These are phyloP conservation scores for Bombyx mori DNA, from an alignment of 1,140 invertebrate genomes.

Conservation along the genomic window DNA sequence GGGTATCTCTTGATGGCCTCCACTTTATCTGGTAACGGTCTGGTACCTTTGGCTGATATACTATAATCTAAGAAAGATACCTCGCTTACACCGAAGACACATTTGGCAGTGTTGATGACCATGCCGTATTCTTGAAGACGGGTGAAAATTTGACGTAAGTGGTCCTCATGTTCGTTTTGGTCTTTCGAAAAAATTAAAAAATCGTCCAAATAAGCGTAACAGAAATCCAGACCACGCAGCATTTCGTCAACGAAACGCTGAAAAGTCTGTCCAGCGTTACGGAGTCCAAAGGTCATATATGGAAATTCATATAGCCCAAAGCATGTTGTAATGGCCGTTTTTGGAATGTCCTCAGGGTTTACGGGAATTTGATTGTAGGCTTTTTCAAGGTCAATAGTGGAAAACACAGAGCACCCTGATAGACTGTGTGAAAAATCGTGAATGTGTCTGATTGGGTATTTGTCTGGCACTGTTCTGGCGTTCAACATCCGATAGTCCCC, in stretches of 20 bases:
- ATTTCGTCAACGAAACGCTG: slow-evolving; percentile 30
- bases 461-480: too few species aligned
- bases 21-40: slow-evolving; percentile 21
- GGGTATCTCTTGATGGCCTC: slow-evolving; percentile 30
- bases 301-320: slow-evolving; percentile 34
- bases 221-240: slow-evolving; percentile 26
- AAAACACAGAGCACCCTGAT: too few species aligned
- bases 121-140: slow-evolving; percentile 29
- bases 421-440: too few species aligned
- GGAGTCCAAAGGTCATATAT: slow-evolving; percentile 34
- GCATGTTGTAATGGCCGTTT: slow-evolving; percentile 48
- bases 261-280: slow-evolving; percentile 18
- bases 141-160: slow-evolving; percentile 26
- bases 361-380: slow-evolving; percentile 45
- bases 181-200: slow-evolving; percentile 53
- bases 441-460: too few species aligned
- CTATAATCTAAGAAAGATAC: slow-evolving; percentile 35
- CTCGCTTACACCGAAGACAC: slow-evolving; percentile 25
- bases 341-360: slow-evolving; percentile 32
- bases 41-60: slow-evolving; percentile 22
- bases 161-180: slow-evolving; percentile 24
- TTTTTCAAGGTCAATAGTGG: too few species aligned
- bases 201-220: slow-evolving; percentile 68
- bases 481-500: too few species aligned
- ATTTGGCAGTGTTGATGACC: slow-evolving; percentile 31